Evolutionary conservation across 2,888 invertebrate genomes (phyloP), one percentile per base, ranked within the genome.

Genomic region (Microdon myrmicae): DNA sequence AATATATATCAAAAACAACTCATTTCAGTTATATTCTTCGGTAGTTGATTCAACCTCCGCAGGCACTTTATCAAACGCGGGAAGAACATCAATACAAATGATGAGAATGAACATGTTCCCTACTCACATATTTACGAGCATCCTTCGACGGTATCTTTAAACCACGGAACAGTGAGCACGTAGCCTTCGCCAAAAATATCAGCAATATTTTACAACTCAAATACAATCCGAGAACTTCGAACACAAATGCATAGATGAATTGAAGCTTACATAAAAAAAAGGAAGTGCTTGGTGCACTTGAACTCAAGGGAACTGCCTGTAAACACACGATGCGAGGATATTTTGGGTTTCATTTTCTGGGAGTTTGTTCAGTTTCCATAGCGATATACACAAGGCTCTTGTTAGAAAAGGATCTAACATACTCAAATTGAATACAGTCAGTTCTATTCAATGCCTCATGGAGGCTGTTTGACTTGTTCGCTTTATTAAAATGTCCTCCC

Each of bases 201-300:
- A 51, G 53, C 39, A 59, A 44, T 37, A 51, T 51, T 44, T 55
- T 25, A 41, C 10, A 10, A 2, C 3, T 5, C 14, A 25, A 7
- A 41, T 29, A 19, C 2, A 19, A 9, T 1, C 19, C 12, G 31
- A 17, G 10, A 16, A n/a, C 9, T 4, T 25, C 13, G 31, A 9
- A 45, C 34, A 26, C 29, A 35, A 53, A 59, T 47, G 41, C 39
- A 41, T 47, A 53, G 41, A 20, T 39, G 31, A 59, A 39, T 53
- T 45, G 45, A 51, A 58, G 45, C 53, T 53, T 53, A 39, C 9
- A 45, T 44, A 32, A 38, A 58, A 32, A n/a, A n/a, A n/a, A n/a
- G n/a, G n/a, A n/a, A n/a, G n/a, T n/a, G n/a, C n/a, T n/a, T n/a
- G n/a, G n/a, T n/a, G n/a, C n/a, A n/a, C n/a, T n/a, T n/a, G n/a